These are phyloP conservation scores for Dipus sagitta DNA, from an alignment of 2,797 vertebrate species.

Conservation along the genomic window DNA sequence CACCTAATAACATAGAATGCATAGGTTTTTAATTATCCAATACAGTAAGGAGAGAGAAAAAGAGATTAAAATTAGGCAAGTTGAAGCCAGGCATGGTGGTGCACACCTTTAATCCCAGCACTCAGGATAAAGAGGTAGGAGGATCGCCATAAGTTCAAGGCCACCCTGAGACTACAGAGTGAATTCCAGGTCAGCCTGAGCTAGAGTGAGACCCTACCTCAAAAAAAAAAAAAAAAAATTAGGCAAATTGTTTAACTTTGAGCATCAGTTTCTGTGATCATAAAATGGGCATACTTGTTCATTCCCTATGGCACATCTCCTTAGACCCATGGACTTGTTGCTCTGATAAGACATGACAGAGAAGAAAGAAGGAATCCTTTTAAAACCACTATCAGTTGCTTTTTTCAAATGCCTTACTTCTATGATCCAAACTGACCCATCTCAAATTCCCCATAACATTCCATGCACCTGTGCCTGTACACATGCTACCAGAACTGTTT, in stretches of 20 bases:
- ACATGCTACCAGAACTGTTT: not conserved
- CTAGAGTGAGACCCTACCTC: too few relatives aligned
- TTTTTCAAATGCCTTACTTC: not conserved
- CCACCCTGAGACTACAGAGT: too few relatives aligned
- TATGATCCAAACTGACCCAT: not conserved
- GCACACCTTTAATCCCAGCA: too few relatives aligned
- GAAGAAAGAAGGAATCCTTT: not conserved
- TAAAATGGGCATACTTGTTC: not conserved
- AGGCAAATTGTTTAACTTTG: not conserved
- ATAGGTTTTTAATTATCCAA: constrained; percentile 42
- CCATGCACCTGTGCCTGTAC: not conserved
- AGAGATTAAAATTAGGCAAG: not conserved
- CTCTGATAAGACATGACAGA: constrained; percentile 6
- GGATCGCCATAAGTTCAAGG: too few relatives aligned
- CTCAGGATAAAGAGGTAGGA: too few relatives aligned
- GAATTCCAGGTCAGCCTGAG: too few relatives aligned
- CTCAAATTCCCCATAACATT: constrained; percentile 11
- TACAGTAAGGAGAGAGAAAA: not conserved
- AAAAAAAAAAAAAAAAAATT: not conserved
- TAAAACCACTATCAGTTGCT: not conserved
- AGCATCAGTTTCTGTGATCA: not conserved
- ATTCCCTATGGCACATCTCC: not conserved
- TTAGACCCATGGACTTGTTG: not conserved
- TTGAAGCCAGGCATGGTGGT: not conserved
- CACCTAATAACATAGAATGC: not conserved